phyloP scores from a whole-genome alignment of 2,797 vertebrate species.

The Echiichthys vipera region DNA sequence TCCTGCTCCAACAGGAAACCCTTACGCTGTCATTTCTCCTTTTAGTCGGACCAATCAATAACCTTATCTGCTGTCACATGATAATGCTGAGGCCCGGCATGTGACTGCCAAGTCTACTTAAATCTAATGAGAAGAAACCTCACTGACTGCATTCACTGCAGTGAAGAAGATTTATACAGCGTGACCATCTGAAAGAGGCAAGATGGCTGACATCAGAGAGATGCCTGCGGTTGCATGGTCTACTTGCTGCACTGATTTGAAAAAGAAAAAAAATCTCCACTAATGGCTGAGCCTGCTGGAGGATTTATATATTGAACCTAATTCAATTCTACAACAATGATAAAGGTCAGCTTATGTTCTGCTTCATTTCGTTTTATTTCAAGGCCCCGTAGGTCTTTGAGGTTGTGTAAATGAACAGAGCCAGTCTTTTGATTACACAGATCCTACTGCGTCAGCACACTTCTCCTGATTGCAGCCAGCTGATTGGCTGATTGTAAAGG shows the following conservation, averaged over 20 bases:
- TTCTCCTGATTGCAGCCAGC: constrained; percentile 42
- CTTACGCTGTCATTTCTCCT: constrained; percentile 48
- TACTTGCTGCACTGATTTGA: constrained; percentile 49
- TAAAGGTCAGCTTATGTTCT: constrained; percentile 69
- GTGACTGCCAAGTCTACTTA: constrained; percentile 41
- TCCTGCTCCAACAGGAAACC: constrained; percentile 59
- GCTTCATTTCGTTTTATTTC: constrained; percentile 62
- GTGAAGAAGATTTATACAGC: constrained; percentile 46
- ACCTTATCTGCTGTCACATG: constrained; percentile 51
- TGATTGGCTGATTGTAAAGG: constrained; percentile 47
- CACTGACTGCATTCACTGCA: constrained; percentile 24
- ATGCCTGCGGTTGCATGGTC: constrained; percentile 32
- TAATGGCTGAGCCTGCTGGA: constrained; percentile 26
- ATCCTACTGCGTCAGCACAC: constrained; percentile 62
- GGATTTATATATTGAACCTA: constrained; percentile 55
- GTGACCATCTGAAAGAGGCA: background rate
- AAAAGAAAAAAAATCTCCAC: constrained; percentile 22
- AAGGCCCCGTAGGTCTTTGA: constrained; percentile 32
- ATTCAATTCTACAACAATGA: constrained; percentile 47
- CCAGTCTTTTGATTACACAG: constrained; percentile 37
- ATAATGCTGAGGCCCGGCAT: constrained; percentile 25
- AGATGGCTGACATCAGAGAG: constrained; percentile 21
- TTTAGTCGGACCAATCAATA: constrained; percentile 56
- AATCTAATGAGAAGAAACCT: constrained; percentile 55
- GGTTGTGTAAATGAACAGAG: constrained; percentile 50